Evolutionary conservation across 2,888 invertebrate species (phyloP).

Genomic region (Lochmaea crataegi): DNA sequence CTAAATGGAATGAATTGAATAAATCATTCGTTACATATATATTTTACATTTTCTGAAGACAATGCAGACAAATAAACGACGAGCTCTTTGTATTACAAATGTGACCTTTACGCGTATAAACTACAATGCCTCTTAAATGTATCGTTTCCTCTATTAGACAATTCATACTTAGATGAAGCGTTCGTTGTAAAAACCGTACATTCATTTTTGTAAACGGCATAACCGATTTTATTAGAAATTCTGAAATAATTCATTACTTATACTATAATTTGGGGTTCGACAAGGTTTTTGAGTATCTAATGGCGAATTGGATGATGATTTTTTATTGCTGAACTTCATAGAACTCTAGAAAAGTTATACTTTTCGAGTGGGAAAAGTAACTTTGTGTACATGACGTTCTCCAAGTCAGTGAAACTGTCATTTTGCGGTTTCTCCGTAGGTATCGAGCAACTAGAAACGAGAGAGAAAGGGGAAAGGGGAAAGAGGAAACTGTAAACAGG

Average conservation of each 20-base stretch:
- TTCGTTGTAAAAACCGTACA: neutral
- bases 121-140: conserved; percentile 5
- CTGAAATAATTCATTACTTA: neutral
- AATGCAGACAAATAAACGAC: conserved; percentile 6
- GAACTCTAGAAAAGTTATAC: no score
- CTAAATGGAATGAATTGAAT: conserved; percentile 1
- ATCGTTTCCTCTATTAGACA: conserved; percentile 10
- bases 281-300: no score
- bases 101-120: conserved; percentile 7
- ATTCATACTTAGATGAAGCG: neutral
- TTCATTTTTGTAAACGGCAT: neutral
- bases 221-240: neutral
- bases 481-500: no score
- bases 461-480: no score
- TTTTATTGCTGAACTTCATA: no score
- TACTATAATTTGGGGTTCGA: no score
- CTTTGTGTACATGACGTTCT: no score
- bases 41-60: neutral
- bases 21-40: conserved; percentile 5
- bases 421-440: no score
- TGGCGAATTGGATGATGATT: no score
- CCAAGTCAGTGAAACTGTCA: no score
- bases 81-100: conserved; percentile 8
- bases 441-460: no score
- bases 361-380: no score